Base-by-base conservation (phyloP, 2,888 invertebrate genomes). In the Eupelmus urozonus region DNA sequence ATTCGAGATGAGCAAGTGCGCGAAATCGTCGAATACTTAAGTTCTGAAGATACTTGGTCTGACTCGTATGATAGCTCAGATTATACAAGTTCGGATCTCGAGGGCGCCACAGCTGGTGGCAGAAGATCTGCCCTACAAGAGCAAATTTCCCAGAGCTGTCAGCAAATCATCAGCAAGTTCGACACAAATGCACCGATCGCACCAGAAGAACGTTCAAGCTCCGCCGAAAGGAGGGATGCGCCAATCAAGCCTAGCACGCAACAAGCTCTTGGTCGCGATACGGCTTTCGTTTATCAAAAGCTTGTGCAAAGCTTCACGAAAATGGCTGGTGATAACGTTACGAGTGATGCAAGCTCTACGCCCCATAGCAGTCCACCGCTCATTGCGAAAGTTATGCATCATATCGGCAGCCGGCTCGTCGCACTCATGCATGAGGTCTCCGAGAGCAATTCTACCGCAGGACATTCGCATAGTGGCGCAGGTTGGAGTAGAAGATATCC, bases 51-150 rank as follows among this genome's bases (percentile, higher is more conserved):
- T 86, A 96, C 97, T 2, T 97, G 96, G 96, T 97, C 96, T 82
- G 97, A 97, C 89, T 97, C 96, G 0, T 97, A 96, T 86, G 97
- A 97, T 88, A 96, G 96, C 2, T 96, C 96, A 0, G 97, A 97
- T 88, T 97, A 97, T 85, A 97, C 96, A 1, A 96, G 96, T 81
- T 96, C 96, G 0, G 97, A 97, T 88, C 90, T 96, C 70, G 96
- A 96, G 86, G 94, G 94, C 7, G 90, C 91, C 0, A 92, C 92
- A 9, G 90, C 91, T 0, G 90, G 90, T 13, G 92, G 92, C 2
- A 92, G 92, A 65, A 93, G 95, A 85, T 93, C 94, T 0, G 95
- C 94, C 0, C 88, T 96, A 13, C 94, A 96, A 85, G 95, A 96
- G 85, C 96, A 96, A 90, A 96, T 96, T 85, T 96, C 96, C 0